phyloP scores from a whole-genome alignment of 53 echinoderm and acorn worm species.

The Antedon mediterranea region DNA sequence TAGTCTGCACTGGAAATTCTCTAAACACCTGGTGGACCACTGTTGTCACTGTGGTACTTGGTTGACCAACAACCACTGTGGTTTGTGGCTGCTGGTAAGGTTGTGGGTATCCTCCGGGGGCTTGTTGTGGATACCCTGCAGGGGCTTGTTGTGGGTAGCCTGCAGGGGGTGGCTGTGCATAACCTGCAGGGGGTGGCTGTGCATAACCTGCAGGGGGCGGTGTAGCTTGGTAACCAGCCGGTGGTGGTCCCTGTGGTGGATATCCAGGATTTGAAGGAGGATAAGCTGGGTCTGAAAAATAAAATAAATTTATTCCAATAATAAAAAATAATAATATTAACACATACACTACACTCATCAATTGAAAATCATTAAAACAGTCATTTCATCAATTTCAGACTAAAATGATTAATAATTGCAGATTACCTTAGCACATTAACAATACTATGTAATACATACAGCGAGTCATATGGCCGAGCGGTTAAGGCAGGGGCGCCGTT shows the following conservation, averaged over 20 bases:
- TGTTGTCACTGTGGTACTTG: constrained; percentile 24
- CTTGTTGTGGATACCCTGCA: constrained; percentile 7
- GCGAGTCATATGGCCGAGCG: too few species aligned
- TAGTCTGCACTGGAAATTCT: constrained; percentile 41
- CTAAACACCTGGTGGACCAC: constrained; percentile 34
- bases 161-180: constrained; percentile 12
- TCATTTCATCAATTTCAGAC: too few species aligned
- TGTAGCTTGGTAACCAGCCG: background rate
- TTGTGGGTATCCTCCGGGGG: too few species aligned
- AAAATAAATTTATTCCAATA: too few species aligned
- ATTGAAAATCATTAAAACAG: too few species aligned
- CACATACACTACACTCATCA: too few species aligned
- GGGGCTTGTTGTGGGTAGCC: constrained; percentile 13
- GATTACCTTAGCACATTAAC: too few species aligned
- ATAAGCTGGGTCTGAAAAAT: constrained; percentile 2
- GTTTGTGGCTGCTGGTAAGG: background rate
- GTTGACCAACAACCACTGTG: constrained; percentile 32
- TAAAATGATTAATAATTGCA: too few species aligned
- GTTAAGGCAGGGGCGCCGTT: too few species aligned
- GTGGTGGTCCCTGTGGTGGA: constrained; percentile 5
- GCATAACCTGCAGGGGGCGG: constrained; percentile 1
- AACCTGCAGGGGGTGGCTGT: constrained; percentile 5
- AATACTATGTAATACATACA: too few species aligned
- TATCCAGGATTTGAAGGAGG: constrained; percentile 2
- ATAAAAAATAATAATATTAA: too few species aligned